These are phyloP conservation scores for Xestobium rufovillosum DNA, from an alignment of 2,888 invertebrate genomes.

Conservation along the genomic window DNA sequence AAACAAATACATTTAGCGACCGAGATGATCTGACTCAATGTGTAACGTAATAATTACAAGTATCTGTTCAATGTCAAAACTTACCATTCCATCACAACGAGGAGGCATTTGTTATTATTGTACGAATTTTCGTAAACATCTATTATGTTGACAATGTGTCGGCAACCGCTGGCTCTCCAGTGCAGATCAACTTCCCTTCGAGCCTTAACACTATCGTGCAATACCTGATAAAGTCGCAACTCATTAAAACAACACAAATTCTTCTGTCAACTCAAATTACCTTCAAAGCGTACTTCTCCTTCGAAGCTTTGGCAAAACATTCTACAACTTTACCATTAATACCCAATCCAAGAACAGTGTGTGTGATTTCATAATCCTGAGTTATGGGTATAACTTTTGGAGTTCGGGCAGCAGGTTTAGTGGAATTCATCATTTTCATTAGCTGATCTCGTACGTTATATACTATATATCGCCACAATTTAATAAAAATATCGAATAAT, in stretches of 20 bases:
- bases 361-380: slow-evolving; percentile 87
- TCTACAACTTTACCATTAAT: slow-evolving; percentile 99
- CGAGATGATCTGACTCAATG: too few species aligned
- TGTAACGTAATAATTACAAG: slow-evolving; percentile 7
- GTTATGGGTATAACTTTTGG: slow-evolving; percentile 77
- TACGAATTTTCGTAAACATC: slow-evolving; percentile 98
- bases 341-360: slow-evolving; percentile 89
- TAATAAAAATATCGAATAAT: too few species aligned
- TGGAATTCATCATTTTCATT: slow-evolving; percentile 22
- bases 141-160: slow-evolving; percentile 83
- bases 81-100: slow-evolving; percentile 99
- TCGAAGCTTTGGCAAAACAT: slow-evolving; percentile 71
- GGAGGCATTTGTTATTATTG: slow-evolving; percentile 79
- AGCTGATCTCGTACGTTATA: too few species aligned
- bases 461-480: too few species aligned
- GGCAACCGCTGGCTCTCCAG: slow-evolving; percentile 85
- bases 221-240: slow-evolving; percentile 52
- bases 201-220: slow-evolving; percentile 89
- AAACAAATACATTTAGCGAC: too few species aligned
- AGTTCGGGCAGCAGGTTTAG: slow-evolving; percentile 35
- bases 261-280: slow-evolving; percentile 52
- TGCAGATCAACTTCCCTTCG: slow-evolving; percentile 93
- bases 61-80: slow-evolving; percentile 25
- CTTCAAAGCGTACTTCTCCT: slow-evolving; percentile 85
- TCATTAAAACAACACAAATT: slow-evolving; percentile 6